Base-by-base conservation (phyloP, 2,113 vertebrate species). In the Neolamprologus longior region DNA sequence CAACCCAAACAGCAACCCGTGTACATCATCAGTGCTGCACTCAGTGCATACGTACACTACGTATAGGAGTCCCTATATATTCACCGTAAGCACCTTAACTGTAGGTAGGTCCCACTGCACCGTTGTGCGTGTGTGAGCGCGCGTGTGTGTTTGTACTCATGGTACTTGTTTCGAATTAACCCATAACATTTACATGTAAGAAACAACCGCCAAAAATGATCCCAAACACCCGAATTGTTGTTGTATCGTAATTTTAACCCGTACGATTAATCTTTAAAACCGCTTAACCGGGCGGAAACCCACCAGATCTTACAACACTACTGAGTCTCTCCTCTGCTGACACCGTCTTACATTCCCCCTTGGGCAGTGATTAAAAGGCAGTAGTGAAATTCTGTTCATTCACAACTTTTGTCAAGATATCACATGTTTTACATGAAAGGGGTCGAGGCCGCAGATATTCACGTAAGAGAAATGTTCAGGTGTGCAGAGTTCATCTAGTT, bases 241-340 rank as follows among this genome's bases (percentile, higher is more conserved):
- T n/a, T 24, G 4, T 7, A 28, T 7, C 24, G 15, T 76, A 76
- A 28, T 76, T 71, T 76, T 28, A 76, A 76, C 40, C 3, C 68
- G 14, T 4, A 76, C 21, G 24, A 28, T 47, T 28, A 19, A 76
- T 26, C 14, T 47, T 76, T 76, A 26, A 7, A 28, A 76, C 24
- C 1, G 24, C 13, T 17, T 26, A 47, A 76, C 21, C 1, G 9
- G 6, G 0, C 24, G 71, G 71, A 76, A 76, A 28, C 24, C 24
- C 42, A 19, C 9, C 40, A 0, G 15, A 76, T 76, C 71, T 28
- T 45, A 45, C 71, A 76, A 4, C 42, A 47, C 42, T 76, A 1
- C 42, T 28, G 40, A 26, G 94, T 93, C 94, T 71, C 89, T 90
- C 73, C 82, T 89, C 88, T 89, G 83, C 88, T 87, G 55, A 89